These are phyloP conservation scores for Engraulis encrasicolus DNA, from an alignment of 2,113 vertebrate genomes.

Conservation along the genomic window DNA sequence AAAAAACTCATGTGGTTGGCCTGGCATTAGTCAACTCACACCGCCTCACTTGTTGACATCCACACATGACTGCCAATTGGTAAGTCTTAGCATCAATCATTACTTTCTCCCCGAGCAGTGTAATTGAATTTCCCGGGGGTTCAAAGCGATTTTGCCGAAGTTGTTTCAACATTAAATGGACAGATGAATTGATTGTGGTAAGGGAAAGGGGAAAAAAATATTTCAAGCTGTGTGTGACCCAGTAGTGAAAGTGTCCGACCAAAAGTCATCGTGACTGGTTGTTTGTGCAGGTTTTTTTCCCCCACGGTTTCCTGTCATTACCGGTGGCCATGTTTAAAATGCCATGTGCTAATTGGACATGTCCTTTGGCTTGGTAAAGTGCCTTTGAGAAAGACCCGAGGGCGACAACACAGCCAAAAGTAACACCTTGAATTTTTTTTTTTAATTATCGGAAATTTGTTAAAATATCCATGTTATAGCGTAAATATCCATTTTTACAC, in stretches of 20 bases:
- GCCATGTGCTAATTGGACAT: not conserved
- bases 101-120: conserved; percentile 21
- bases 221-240: not conserved
- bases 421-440: too few relatives aligned
- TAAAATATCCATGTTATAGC: too few relatives aligned
- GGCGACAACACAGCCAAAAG: too few relatives aligned
- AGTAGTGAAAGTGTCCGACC: not conserved
- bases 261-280: not conserved
- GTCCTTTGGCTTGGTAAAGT: not conserved
- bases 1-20: conserved; percentile 8
- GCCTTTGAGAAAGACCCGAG: not conserved
- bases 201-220: conserved; percentile 24
- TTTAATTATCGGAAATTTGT: too few relatives aligned
- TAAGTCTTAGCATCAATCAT: conserved; percentile 38
- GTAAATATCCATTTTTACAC: too few relatives aligned
- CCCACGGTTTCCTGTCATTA: not conserved
- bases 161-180: conserved; percentile 39
- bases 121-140: conserved; percentile 39
- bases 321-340: not conserved
- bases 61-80: conserved; percentile 43
- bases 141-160: conserved; percentile 30
- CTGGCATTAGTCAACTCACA: conserved; percentile 36
- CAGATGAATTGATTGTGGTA: conserved; percentile 35
- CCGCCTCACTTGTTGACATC: conserved; percentile 37
- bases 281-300: not conserved